Evolutionary conservation across 2,113 vertebrate species (phyloP), one percentile per base, ranked within the genome.

Genomic region (Thymallus thymallus): DNA sequence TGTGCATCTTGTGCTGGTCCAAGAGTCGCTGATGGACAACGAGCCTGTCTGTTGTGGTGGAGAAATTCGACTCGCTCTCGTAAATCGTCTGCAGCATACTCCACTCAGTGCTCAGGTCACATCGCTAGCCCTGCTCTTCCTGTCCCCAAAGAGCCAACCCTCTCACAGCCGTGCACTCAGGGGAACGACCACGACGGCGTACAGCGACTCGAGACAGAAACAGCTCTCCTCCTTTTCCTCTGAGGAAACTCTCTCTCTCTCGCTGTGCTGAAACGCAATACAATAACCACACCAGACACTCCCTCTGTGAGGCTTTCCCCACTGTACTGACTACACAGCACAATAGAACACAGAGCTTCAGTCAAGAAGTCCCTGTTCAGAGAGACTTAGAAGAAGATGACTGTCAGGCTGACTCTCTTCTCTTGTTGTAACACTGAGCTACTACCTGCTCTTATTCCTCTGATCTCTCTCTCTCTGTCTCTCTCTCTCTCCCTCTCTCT

Each of bases 11-110:
- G 86, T 94, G 92, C 89, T 93, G 94, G 93, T 88, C 89, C 93
- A 92, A 91, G 88, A 94, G 92, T 93, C 94, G 94, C 89, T 95
- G 94, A 77, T 93, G 94, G 93, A 94, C 96, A 86, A 94, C 92
- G 92, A 95, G 94, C 88, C 94, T 91, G 93, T 98, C 95, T 90
- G 88, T 87, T 66, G 30, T 66, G 95, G 96, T 93, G 90, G 94
- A 95, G 95, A 98, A 96, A 96, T 94, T 97, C 87, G 94, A 98
- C 95, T 99, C 97, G 91, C 95, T 95, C 95, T 98, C 97, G 89
- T 98, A 96, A 97, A 99, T 98, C 89, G 98, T 99, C 95, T 99
- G 97, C 95, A 98, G 96, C 97, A 98, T 99, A 94, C 93, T 96
- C 95, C 95, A 92, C 88, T 94, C 93, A 93, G 92, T 91, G 92